Base-by-base conservation (phyloP, 2,113 vertebrate species). In the Proterorhinus semilunaris region DNA sequence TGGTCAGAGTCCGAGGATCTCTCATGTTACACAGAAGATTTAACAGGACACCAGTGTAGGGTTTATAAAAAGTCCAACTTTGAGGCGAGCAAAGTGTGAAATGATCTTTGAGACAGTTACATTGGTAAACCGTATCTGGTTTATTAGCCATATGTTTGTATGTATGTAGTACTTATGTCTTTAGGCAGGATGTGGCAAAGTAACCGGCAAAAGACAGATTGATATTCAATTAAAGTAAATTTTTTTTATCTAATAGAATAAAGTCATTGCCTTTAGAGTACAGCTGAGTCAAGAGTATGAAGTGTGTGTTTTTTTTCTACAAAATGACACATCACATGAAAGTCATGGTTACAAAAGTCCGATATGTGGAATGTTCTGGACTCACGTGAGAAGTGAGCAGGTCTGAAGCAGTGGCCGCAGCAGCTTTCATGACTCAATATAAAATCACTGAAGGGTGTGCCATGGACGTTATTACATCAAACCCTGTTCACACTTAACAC, bases 351-450 rank as follows among this genome's bases (percentile, higher is more conserved):
- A 9, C 12, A 59, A 59, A 11, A 10, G 10, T 27, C 27, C 11
- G 27, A 11, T 59, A 43, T 8, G 8, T 62, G 17, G 5, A 70
- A 72, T 59, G 55, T 45, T 73, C 7, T 54, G 46, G 9, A 70
- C 71, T n/a, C 42, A 45, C 57, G 36, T 54, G 61, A 68, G 66
- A 59, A 48, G 12, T 16, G 10, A 66, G 67, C 74, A 50, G 55
- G 44, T 50, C 49, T 55, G 8, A 5, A 0, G 10, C 6, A 16
- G 16, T 45, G 13, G 72, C 15, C 66, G 65, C 10, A 46, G 11
- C 64, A 59, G 61, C 62, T 66, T 48, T 9, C 3, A 65, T 75
- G 82, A 81, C 51, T 87, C 83, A 87, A 48, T 4, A 4, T 10
- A 64, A 78, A 64, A 42, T 17, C 66, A 58, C 36, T 47, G 12